phyloP scores from a whole-genome alignment of 2,113 vertebrate species.

The Callionymus lyra region DNA sequence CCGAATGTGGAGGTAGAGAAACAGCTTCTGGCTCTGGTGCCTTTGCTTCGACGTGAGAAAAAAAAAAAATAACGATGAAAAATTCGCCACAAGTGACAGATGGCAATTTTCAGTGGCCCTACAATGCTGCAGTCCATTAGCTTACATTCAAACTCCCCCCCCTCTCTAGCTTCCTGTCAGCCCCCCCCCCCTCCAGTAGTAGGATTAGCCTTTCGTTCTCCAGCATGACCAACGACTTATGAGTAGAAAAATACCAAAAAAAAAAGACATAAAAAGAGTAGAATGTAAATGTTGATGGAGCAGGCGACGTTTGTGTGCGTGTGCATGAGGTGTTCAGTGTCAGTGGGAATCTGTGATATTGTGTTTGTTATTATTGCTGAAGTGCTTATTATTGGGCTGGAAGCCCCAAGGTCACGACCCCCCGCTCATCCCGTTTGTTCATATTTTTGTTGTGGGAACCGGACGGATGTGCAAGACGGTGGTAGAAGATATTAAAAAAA shows the following conservation, averaged over 20 bases:
- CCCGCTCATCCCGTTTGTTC: too few species aligned
- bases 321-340: conserved; percentile 54
- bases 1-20: conserved; percentile 60
- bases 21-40: conserved; percentile 88
- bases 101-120: conserved; percentile 98
- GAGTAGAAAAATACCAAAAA: conserved; percentile 31
- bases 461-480: too few species aligned
- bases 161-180: conserved; percentile 72
- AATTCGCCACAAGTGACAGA: conserved; percentile 89
- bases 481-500: too few species aligned
- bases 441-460: conserved; percentile 15
- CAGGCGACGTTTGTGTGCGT: conserved; percentile 34
- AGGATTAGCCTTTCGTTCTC: conserved; percentile 62
- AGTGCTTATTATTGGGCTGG: conserved; percentile 50
- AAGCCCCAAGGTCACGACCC: too few species aligned
- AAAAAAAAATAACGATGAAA: conserved; percentile 48
- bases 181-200: conserved; percentile 66
- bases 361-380: conserved; percentile 54
- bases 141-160: conserved; percentile 83
- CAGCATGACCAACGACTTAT: conserved; percentile 64
- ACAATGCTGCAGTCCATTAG: conserved; percentile 98
- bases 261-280: conserved; percentile 23
- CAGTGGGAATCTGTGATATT: conserved; percentile 55
- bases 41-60: conserved; percentile 84
- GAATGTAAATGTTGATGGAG: conserved; percentile 51